Evolutionary conservation across 2,113 vertebrate species (phyloP).

Genomic region (Muntiacus reevesi): DNA sequence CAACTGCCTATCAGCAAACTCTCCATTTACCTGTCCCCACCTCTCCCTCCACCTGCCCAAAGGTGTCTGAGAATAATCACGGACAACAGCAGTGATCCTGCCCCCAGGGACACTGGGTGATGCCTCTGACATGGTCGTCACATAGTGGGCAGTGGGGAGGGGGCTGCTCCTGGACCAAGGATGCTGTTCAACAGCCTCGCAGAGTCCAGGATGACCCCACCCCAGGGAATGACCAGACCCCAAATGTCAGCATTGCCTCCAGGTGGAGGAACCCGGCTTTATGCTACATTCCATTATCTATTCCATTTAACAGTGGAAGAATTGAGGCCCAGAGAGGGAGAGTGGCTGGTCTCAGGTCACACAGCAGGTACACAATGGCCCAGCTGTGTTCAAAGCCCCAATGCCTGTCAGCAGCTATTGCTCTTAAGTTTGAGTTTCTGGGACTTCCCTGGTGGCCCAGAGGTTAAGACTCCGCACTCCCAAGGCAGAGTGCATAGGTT

Average conservation of each 20-base stretch:
- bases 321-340: not conserved
- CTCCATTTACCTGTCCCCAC: not conserved
- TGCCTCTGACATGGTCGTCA: not conserved
- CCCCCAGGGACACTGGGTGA: not conserved
- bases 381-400: not conserved
- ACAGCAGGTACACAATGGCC: not conserved
- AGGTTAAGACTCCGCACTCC: not conserved
- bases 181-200: not conserved
- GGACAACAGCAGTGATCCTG: not conserved
- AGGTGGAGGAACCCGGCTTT: not conserved
- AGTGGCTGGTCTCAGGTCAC: not conserved
- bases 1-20: not conserved
- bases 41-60: not conserved
- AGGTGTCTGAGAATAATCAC: not conserved
- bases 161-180: not conserved
- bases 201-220: no score
- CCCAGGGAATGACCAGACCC: not conserved
- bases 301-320: not conserved
- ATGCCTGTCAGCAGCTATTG: not conserved
- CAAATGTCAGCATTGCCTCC: not conserved
- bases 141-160: not conserved
- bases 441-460: not conserved
- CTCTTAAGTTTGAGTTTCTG: not conserved
- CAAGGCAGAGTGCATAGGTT: not conserved
- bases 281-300: fast-evolving